Evolutionary conservation across 2,113 vertebrate species (phyloP), one percentile per base, ranked within the genome.

Genomic region (Penelope pileata): DNA sequence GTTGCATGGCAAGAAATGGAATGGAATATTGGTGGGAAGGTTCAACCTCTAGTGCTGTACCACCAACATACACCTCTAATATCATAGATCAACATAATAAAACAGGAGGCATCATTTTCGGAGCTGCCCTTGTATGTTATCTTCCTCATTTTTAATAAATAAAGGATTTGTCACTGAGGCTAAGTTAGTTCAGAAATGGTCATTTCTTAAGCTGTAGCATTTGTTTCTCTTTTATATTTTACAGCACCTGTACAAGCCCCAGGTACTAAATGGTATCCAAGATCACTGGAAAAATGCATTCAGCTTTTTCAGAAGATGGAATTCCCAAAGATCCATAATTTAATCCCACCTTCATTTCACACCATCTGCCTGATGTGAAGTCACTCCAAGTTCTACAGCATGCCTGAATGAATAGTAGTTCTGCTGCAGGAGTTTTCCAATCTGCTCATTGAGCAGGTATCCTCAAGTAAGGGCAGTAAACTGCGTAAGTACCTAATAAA

Each of bases 341-440:
- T 97, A 64, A 97, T 98, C 6, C 84, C 96, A 23, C 96, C 96
- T 6, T 95, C 99, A 27, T 98, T 99, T 93, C 98, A 99, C 43
- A 97, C 96, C 12, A 89, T 98, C 59, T 98, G 94, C 67, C 97
- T 99, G 38, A 97, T 99, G 81, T 98, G 98, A 98, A 98, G 95
- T 66, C 98, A 98, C 80, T 99, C 98, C 53, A 81, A 76, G 21
- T 98, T 96, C 91, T 99, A 98, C 62, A 98, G 97, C 53, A 96
- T 47, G 6, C 98, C 98, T 34, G 92, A 59, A 17, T 96, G 94
- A 81, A 94, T 98, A 9, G 94, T 98, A 81, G 96, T 98, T 79
- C 92, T 99, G 58, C 94, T 99, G 48, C 98, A 98, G 86, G 97
- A 98, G 90, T 97, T 99, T 63, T 98, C 97, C 95, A 98, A 98